These are phyloP conservation scores for Himantopus leucocephalus DNA, from an alignment of 2,113 vertebrate species.

Conservation along the genomic window DNA sequence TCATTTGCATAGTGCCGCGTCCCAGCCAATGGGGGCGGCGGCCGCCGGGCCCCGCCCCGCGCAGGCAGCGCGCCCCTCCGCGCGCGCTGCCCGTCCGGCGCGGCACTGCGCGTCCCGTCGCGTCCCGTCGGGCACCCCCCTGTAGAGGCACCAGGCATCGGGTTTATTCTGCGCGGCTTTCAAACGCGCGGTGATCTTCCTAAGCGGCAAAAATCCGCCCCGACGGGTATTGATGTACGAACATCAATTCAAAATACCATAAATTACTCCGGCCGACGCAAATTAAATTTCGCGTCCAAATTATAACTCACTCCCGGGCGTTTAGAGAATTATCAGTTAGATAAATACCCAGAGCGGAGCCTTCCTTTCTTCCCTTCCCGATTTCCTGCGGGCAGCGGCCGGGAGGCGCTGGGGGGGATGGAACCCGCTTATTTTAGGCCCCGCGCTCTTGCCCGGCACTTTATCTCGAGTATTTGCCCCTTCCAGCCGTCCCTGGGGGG, in stretches of 20 bases:
- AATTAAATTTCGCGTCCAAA: conserved; percentile 33
- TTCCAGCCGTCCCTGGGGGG: conserved; percentile 14
- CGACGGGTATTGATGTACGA: not conserved
- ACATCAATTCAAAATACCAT: conserved; percentile 12
- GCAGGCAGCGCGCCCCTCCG: not conserved
- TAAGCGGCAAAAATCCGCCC: not conserved
- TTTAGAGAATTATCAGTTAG: conserved; percentile 8
- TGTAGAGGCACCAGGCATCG: not conserved
- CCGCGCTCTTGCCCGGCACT: not conserved
- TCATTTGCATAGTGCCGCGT: not conserved
- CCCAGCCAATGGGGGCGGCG: not conserved
- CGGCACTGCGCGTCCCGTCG: no score
- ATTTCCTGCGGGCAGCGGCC: not conserved
- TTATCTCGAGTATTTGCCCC: conserved; percentile 35
- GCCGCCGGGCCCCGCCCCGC: not conserved
- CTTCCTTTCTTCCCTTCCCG: not conserved
- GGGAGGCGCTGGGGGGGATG: not conserved
- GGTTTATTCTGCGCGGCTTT: not conserved
- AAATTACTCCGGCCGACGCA: conserved; percentile 24
- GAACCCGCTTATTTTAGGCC: not conserved
- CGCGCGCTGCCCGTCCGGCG: not conserved
- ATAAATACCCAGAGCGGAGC: not conserved
- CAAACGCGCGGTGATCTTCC: conserved; percentile 4
- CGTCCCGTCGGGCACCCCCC: not conserved
- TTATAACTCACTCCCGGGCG: conserved; percentile 1